Conservation (phyloP, 2,113 vertebrate genomes). For the Cochlearius cochlearius region DNA sequence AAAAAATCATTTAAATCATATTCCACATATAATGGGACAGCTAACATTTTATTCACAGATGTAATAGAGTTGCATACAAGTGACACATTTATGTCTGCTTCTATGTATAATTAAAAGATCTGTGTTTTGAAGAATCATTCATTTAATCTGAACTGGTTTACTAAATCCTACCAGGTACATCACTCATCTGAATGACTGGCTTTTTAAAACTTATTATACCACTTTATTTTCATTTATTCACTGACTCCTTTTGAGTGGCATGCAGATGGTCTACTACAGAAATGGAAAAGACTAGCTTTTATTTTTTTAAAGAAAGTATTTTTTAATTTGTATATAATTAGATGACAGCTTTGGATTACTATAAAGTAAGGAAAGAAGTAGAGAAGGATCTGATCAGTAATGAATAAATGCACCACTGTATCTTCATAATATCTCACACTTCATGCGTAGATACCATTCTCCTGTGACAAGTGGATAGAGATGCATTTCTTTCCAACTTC, state of each 20-base stretch:
- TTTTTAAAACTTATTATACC: neutral
- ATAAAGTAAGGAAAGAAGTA: neutral
- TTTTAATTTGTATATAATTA: neutral
- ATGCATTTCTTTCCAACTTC: neutral
- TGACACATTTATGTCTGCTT: neutral
- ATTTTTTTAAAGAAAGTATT: neutral
- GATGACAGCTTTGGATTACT: neutral
- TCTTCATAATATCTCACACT: neutral
- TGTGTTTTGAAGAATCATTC: neutral
- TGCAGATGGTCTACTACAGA: neutral
- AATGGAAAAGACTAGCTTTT: neutral
- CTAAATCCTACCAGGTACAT: neutral
- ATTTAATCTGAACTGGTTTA: neutral
- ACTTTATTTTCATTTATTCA: neutral
- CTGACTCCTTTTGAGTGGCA: neutral
- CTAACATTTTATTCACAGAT: neutral
- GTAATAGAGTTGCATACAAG: neutral
- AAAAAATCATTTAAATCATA: neutral
- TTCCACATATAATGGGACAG: neutral
- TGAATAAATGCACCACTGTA: neutral
- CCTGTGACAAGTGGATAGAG: neutral
- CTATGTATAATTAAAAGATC: neutral
- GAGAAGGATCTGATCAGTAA: neutral
- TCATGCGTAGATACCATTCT: neutral
- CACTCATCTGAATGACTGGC: neutral